Conservation (phyloP, 1,140 invertebrate genomes). For the Amphibalanus amphitrite region DNA sequence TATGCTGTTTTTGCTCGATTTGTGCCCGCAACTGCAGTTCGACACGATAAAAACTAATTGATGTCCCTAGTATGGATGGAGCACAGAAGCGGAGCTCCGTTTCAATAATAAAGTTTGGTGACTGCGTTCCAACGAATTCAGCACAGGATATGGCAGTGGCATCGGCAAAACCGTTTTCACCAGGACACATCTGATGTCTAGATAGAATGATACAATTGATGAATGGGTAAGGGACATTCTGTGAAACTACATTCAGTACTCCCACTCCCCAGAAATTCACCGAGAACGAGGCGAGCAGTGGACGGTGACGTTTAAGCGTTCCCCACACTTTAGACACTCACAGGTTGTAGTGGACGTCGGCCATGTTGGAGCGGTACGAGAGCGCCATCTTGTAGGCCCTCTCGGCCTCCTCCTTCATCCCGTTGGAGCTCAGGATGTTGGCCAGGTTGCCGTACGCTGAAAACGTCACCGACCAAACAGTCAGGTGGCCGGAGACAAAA, state of each 20-base stretch:
- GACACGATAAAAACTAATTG: no score
- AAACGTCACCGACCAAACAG: conserved; percentile 30
- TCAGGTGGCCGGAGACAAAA: no score
- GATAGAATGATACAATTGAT: no score
- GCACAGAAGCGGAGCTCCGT: no score
- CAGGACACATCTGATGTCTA: no score
- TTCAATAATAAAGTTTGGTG: no score
- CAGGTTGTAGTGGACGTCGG: conserved; percentile 93
- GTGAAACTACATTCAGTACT: background rate
- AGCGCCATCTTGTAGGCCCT: conserved; percentile 69
- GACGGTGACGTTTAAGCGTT: background rate
- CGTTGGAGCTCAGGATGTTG: conserved; percentile 71
- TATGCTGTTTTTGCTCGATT: no score
- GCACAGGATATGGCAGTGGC: no score
- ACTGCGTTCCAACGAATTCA: no score
- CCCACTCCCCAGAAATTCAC: background rate
- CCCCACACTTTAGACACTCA: conserved; percentile 41
- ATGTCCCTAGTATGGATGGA: no score
- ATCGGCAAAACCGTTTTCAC: no score
- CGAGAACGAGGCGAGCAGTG: background rate
- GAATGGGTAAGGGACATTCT: background rate
- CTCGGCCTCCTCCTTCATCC: conserved; percentile 66
- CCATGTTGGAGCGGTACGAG: conserved; percentile 78
- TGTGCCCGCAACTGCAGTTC: no score
- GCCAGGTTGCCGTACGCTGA: conserved; percentile 84